Evolutionary conservation across 1,140 invertebrate species (phyloP), one percentile per base, ranked within the genome.

Genomic region (Bombus fervidus): DNA sequence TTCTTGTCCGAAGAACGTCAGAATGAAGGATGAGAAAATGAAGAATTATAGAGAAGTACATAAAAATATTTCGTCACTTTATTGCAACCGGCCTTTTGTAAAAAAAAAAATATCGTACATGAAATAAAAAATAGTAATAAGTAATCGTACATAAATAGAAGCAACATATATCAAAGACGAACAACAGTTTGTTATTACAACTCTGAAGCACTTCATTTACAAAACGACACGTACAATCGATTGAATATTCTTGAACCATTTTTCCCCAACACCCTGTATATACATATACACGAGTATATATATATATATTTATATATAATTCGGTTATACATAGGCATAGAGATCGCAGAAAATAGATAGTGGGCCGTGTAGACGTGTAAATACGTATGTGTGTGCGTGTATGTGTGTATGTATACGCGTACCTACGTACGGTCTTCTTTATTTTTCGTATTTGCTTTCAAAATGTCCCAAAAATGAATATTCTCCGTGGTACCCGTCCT

Each of bases 341-440:
- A 89, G 87, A 88, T 89, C 88, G 87, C 88, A 83, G 87, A 89
- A 89, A 89, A 89, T 86, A 89, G 87, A 89, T 31, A 78, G 34
- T 75, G 81, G 69, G 83, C 41, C 86, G 28, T 76, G 37, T 74
- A 57, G 43, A 15, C 37, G 77, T 80, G 34, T 73, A 53, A 22
- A n/a, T 57, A 64, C 64, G 39, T 81, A 18, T 62, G 62, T 57
- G 68, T 80, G 12, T 68, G 9, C 9, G 13, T 74, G n/a, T 53
- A 28, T 43, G 25, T 53, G 66, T 72, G 9, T 59, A 37, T 81
- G 22, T 62, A 62, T 53, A 80, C 75, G 31, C 73, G 37, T 79
- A 74, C 18, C 47, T 53, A 53, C 62, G 69, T 64, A 87, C 0
- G 66, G 64, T 43, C 41, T 53, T 77, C 43, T 74, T 39, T 34